Base-by-base conservation (phyloP, 2,113 vertebrate species). In the Saguinus imperator region DNA sequence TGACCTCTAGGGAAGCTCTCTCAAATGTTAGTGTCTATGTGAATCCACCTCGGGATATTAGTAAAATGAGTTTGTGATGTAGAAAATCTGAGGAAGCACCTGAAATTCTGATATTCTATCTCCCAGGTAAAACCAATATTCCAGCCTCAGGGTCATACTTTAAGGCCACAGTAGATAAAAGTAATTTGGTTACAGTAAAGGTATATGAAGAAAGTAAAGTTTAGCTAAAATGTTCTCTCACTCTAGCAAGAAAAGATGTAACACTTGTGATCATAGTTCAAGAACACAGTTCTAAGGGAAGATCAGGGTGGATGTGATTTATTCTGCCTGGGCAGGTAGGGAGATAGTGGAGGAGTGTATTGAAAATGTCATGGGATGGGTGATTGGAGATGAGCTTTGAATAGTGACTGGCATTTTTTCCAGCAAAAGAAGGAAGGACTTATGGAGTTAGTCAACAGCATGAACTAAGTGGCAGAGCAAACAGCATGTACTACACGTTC, bases 401-500 rank as follows among this genome's bases (percentile, higher is more conserved):
- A 76, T 25, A 50, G 4, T 45, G 43, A 81, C 8, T 20, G 57
- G 20, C 27, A 50, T 21, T 79, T 84, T 86, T 14, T 9, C 35
- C n/a, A 29, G 4, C 6, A 81, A 57, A 94, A 6, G 87, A 84
- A 94, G 37, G 45, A 84, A 87, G 50, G 43, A 52, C 27, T 23
- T 1, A 1, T 35, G 32, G 11, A 29, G 13, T 58, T 57, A 57
- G 37, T 0, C 0, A 75, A 64, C 55, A 50, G 23, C 18, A 27
- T 58, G 32, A 43, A 25, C 16, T 57, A 17, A n/a, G 21, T 5
- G 3, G 14, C 48, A 32, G 32, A 64, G 61, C 2, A 18, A 55
- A 84, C 57, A 29, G 17, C 1, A 27, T 2, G 21, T 1, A 0
- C 0, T 4, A 21, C 10, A 3, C 8, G 13, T 43, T 89, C 72